These are phyloP conservation scores for Eupristina koningsbergeri DNA, from an alignment of 1,140 invertebrate genomes.

Conservation along the genomic window DNA sequence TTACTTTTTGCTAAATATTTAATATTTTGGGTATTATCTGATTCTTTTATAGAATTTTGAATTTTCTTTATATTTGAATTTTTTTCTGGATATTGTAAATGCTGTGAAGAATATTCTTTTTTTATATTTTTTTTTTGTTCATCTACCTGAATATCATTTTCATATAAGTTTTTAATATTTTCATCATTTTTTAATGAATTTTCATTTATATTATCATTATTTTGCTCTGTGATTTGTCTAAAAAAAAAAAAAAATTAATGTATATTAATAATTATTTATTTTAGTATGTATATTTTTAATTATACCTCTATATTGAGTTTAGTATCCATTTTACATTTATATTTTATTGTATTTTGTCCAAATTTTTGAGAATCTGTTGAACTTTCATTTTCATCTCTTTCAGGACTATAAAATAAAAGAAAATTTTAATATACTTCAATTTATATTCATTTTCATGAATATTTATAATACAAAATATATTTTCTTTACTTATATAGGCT, in stretches of 20 bases:
- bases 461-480: slow-evolving; percentile 39
- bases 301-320: slow-evolving; percentile 30
- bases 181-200: not conserved
- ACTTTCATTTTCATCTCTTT: slow-evolving; percentile 55
- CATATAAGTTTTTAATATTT: not conserved
- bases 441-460: not conserved
- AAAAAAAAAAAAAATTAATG: not conserved
- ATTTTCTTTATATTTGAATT: slow-evolving; percentile 7
- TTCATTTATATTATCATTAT: not conserved
- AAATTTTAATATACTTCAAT: not conserved
- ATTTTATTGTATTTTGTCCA: slow-evolving; percentile 53
- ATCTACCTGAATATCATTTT: not conserved
- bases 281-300: not conserved
- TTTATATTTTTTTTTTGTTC: slow-evolving; percentile 33
- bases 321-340: slow-evolving; percentile 54
- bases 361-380: slow-evolving; percentile 15
- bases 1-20: not conserved
- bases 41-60: slow-evolving; percentile 50
- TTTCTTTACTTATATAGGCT: slow-evolving; percentile 80
- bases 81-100: too few relatives aligned
- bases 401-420: slow-evolving; percentile 38
- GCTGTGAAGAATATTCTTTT: slow-evolving; percentile 15
- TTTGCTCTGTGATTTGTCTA: not conserved
- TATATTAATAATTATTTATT: not conserved
- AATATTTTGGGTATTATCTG: not conserved